These are phyloP conservation scores for Synchiropus splendidus DNA, from an alignment of 2,113 vertebrate genomes.

Conservation along the genomic window DNA sequence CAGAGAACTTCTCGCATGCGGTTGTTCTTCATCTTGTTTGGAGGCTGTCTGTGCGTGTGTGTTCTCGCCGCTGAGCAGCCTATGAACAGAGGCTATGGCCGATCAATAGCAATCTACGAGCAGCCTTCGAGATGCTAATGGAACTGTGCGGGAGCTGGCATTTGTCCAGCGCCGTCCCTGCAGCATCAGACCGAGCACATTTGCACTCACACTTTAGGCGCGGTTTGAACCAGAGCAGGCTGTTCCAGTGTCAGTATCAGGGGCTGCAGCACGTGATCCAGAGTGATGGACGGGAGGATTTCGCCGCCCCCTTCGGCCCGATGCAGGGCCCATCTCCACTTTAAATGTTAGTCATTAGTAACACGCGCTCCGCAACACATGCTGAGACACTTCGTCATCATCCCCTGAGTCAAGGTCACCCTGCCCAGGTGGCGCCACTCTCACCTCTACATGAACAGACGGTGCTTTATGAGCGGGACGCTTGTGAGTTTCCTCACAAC, in stretches of 20 bases:
- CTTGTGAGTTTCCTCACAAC: neutral
- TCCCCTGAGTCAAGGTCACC: conserved; percentile 40
- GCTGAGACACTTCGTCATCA: conserved; percentile 33
- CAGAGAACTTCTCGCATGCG: no score
- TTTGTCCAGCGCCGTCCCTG: conserved; percentile 41
- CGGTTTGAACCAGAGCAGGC: conserved; percentile 21
- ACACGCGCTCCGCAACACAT: conserved; percentile 15
- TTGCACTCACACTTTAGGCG: conserved; percentile 5
- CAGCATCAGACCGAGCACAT: conserved; percentile 28
- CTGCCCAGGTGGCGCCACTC: conserved; percentile 10
- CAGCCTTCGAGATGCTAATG: conserved; percentile 55
- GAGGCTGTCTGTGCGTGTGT: conserved; percentile 2
- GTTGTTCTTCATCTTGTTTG: no score
- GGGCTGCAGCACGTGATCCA: conserved; percentile 32
- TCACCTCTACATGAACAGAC: neutral
- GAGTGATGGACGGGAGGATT: conserved; percentile 56
- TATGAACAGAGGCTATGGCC: conserved; percentile 48
- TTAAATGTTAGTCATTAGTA: conserved; percentile 45
- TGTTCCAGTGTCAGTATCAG: conserved; percentile 30
- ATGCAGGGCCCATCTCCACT: conserved; percentile 36
- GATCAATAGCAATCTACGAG: conserved; percentile 63
- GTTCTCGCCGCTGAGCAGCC: conserved; percentile 26
- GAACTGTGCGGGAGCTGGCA: conserved; percentile 51
- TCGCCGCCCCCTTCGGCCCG: conserved; percentile 31
- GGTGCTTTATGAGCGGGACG: no score